Evolutionary conservation across 2,888 invertebrate genomes (phyloP).

Genomic region (Laspeyria flexula): DNA sequence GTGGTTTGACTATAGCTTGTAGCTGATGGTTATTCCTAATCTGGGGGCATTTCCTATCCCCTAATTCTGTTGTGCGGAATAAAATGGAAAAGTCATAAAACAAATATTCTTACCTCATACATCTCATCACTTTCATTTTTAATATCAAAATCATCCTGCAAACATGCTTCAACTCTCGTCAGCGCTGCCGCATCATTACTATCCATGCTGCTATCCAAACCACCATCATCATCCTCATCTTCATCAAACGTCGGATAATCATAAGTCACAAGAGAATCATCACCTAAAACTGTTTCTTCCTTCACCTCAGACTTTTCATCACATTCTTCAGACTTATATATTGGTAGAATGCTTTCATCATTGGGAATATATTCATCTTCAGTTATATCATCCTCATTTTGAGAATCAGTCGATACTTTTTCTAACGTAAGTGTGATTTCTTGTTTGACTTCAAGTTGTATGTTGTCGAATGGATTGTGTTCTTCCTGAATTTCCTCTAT

Average conservation of each 20-base stretch:
- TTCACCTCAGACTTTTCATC: slow-evolving; percentile 51
- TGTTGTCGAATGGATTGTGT: slow-evolving; percentile 50
- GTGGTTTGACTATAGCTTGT: too few species aligned
- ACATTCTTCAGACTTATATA: slow-evolving; percentile 31
- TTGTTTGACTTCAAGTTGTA: slow-evolving; percentile 56
- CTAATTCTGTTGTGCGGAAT: too few species aligned
- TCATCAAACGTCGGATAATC: slow-evolving; percentile 70
- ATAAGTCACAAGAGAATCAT: slow-evolving; percentile 57
- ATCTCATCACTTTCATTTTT: slow-evolving; percentile 53
- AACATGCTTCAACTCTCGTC: slow-evolving; percentile 72
- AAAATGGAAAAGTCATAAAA: too few species aligned
- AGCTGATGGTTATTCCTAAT: too few species aligned
- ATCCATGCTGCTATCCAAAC: slow-evolving; percentile 57
- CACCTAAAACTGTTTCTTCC: slow-evolving; percentile 47
- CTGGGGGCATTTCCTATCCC: too few species aligned
- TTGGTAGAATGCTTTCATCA: slow-evolving; percentile 25
- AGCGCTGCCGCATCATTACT: slow-evolving; percentile 70
- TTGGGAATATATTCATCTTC: slow-evolving; percentile 18
- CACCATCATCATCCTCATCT: slow-evolving; percentile 1
- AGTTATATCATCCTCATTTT: slow-evolving; percentile 21
- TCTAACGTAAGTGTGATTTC: slow-evolving; percentile 42
- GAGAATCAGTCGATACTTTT: slow-evolving; percentile 16
- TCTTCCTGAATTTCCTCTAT: slow-evolving; percentile 34
- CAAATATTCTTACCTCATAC: slow-evolving; percentile 48
- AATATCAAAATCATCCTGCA: slow-evolving; percentile 64